Evolutionary conservation across 2,113 vertebrate species (phyloP).

Genomic region (Geococcyx californianus): DNA sequence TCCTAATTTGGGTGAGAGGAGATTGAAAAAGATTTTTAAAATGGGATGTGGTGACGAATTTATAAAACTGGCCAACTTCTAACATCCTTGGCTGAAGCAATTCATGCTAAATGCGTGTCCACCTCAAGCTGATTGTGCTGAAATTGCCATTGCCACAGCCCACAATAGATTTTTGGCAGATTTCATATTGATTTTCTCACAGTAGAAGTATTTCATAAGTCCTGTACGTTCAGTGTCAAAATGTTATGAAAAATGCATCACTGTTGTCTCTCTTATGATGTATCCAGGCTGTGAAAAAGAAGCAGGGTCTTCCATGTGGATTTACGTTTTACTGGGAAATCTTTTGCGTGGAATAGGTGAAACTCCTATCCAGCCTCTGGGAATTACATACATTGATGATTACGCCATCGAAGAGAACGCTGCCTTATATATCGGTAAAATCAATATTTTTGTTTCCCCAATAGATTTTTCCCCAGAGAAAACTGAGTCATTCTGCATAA

Average conservation of each 20-base stretch:
- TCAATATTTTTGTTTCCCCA: neutral
- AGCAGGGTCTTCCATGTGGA: slow-evolving; percentile 85
- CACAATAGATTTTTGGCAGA: neutral
- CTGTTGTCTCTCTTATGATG: neutral
- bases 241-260: neutral
- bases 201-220: neutral
- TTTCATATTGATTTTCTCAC: neutral
- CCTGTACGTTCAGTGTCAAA: neutral
- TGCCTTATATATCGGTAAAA: slow-evolving; percentile 91
- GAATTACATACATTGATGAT: slow-evolving; percentile 93
- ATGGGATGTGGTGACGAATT: neutral
- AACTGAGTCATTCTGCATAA: neutral
- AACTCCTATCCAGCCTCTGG: slow-evolving; percentile 92
- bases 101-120: neutral
- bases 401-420: slow-evolving; percentile 87
- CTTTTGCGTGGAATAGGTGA: slow-evolving; percentile 93
- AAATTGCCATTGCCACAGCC: neutral
- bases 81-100: neutral
- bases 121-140: neutral
- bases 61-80: neutral
- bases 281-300: slow-evolving; percentile 85
- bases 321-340: slow-evolving; percentile 91
- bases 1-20: neutral
- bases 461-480: neutral
- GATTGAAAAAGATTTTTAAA: neutral